Evolutionary conservation across 53 echinoderm and acorn worm genomes (phyloP).

Genomic region (Stichopus horrens): DNA sequence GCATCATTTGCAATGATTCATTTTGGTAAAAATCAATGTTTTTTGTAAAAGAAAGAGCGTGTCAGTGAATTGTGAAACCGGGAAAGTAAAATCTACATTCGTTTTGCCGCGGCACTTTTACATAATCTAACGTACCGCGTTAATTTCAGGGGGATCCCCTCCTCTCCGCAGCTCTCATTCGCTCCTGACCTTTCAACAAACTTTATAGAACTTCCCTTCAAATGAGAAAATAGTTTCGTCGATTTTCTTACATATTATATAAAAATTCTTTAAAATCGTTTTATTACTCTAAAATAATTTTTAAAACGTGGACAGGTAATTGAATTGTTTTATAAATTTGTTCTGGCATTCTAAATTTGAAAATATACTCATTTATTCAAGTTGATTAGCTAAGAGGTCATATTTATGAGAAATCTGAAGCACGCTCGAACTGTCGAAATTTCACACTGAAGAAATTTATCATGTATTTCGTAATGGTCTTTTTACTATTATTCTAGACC

Average conservation of each 20-base stretch:
- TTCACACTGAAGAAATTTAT: neutral
- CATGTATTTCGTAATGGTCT: neutral
- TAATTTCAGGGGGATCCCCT: neutral
- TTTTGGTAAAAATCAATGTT: too few relatives aligned
- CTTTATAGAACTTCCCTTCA: neutral
- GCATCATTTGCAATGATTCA: too few relatives aligned
- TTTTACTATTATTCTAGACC: neutral
- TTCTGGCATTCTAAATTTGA: neutral
- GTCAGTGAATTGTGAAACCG: too few relatives aligned
- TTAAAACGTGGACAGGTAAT: neutral
- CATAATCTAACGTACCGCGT: too few relatives aligned
- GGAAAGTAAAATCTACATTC: too few relatives aligned
- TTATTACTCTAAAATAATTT: neutral
- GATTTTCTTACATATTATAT: neutral
- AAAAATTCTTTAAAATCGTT: neutral
- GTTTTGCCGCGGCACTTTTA: too few relatives aligned
- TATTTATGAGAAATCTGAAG: conserved; percentile 21
- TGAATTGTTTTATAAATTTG: neutral
- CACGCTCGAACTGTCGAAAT: conserved; percentile 41
- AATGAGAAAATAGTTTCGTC: neutral
- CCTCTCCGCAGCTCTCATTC: neutral
- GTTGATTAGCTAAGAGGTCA: neutral
- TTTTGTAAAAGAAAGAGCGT: too few relatives aligned
- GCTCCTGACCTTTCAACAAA: neutral
- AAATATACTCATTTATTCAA: neutral